Base-by-base conservation (phyloP, 2,797 vertebrate genomes). In the Graptemys geographica region DNA sequence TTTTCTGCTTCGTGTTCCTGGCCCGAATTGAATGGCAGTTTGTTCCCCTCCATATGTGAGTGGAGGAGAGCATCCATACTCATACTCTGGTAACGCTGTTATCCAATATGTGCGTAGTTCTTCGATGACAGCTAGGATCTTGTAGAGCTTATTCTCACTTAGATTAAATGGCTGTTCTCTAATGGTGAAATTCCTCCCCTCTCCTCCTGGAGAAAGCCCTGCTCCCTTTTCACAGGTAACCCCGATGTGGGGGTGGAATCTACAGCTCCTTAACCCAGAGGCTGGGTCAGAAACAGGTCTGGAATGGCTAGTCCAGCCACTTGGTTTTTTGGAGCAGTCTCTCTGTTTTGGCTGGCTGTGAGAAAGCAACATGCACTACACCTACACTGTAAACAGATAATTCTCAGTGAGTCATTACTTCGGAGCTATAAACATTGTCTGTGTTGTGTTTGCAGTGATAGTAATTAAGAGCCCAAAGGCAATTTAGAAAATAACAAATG, bases 31-130 rank as follows among this genome's bases (percentile, higher is more conserved):
- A 27, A 12, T 44, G 44, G 27, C 74, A 78, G 6, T 47, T 44
- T 47, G 47, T 47, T 76, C 25, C 44, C 41, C 74, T 28, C 74
- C 44, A 23, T 37, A 23, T 44, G 25, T 47, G 72, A 76, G 3
- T 0, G 1, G 41, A 83, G 47, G 41, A 53, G 33, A 56, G 21
- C 56, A n/a, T 12, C 44, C 9, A 0, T 21, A 1, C 37, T 9
- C 11, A 33, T 87, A 23, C 23, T 59, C 25, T 28, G 10, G 4
- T 49, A 65, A 79, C 28, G 12, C 28, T 59, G 4, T 52, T 18
- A 65, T 11, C 4, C 52, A 0, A 2, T 56, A 21, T 18, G n/a
- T 33, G 12, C 3, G 0, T 1, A 6, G 9, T 10, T 13, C 76
- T 16, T 49, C 12, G 27, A 41, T 37, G n/a, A 9, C 1, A 33